Evolutionary conservation across 2,113 vertebrate genomes (phyloP).

Genomic region (Chaetura pelagica): DNA sequence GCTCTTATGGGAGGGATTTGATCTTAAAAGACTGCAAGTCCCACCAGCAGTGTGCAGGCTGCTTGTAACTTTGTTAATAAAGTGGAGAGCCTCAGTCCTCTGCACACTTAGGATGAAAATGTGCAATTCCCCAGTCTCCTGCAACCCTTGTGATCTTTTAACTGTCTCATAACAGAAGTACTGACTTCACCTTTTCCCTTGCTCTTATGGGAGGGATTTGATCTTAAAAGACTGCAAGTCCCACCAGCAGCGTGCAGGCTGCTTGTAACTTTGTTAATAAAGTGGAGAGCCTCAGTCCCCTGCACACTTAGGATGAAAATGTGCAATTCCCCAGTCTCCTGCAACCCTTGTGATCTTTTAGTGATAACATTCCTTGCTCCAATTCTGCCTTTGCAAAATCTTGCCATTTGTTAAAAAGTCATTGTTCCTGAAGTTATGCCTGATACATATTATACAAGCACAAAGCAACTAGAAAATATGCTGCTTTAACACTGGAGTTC

Average conservation of each 20-base stretch:
- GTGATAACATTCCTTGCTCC: neutral
- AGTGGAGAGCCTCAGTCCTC: neutral
- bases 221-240: neutral
- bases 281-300: neutral
- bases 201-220: neutral
- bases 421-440: neutral
- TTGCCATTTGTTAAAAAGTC: neutral
- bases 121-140: neutral
- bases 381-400: neutral
- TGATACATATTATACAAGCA: neutral
- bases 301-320: neutral
- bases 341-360: neutral
- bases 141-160: neutral
- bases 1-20: neutral
- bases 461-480: neutral
- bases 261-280: neutral
- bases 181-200: neutral
- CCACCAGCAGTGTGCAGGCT: neutral
- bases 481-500: neutral
- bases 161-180: neutral
- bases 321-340: neutral
- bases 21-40: neutral
- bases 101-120: neutral
- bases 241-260: neutral
- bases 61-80: neutral